These are phyloP conservation scores for Lichenostomus cassidix DNA, from an alignment of 2,113 vertebrate genomes.

Conservation along the genomic window DNA sequence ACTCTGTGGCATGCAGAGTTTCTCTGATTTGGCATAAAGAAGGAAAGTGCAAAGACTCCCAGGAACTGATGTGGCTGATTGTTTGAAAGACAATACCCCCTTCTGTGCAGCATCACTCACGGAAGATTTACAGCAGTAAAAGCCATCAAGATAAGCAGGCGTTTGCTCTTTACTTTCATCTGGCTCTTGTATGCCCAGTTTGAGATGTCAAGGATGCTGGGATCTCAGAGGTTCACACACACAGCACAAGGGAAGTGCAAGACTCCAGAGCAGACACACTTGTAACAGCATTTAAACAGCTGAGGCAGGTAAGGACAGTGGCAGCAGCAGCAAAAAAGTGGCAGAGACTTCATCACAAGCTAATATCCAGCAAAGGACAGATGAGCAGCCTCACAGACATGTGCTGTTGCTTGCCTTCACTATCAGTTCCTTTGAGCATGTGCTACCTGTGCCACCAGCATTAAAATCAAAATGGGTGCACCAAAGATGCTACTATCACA, in stretches of 20 bases:
- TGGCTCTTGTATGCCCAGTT: neutral
- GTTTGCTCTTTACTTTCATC: neutral
- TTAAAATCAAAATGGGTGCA: neutral
- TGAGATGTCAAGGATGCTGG: neutral
- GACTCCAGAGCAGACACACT: neutral
- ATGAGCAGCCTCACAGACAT: neutral
- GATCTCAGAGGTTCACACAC: neutral
- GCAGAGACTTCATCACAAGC: neutral
- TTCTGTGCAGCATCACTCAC: neutral
- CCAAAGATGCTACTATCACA: neutral
- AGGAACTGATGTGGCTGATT: neutral
- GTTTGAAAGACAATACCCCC: neutral
- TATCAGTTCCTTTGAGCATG: neutral
- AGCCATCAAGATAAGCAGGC: neutral
- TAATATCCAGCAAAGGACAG: neutral
- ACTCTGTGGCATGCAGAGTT: neutral
- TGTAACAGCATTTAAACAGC: neutral
- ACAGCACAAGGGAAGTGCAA: neutral
- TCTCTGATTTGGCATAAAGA: neutral
- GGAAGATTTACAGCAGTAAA: neutral
- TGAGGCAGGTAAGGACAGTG: neutral
- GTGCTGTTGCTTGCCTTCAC: fast-evolving
- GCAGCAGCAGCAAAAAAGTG: neutral
- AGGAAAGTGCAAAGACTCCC: neutral
- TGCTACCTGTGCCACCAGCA: neutral